Evolutionary conservation across 2,888 invertebrate genomes (phyloP).

Genomic region (Oscheius onirici): DNA sequence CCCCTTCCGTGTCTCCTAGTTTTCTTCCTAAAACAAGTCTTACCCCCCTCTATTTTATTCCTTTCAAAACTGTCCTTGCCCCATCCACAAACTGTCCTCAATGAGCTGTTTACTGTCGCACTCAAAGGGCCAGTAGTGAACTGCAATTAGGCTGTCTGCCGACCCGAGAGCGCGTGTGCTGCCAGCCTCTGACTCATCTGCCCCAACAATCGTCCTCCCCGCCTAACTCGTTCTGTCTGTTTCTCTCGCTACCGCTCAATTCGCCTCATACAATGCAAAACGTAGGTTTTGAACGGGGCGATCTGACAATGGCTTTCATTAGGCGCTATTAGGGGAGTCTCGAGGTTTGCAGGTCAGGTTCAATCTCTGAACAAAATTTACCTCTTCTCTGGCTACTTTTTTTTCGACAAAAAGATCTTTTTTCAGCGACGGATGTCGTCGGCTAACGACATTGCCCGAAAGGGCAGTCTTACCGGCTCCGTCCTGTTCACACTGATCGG

Average conservation of each 20-base stretch:
- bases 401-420: neutral
- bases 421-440: conserved; percentile 54
- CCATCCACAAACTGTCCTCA: conserved; percentile 10
- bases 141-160: conserved; percentile 28
- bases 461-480: conserved; percentile 59
- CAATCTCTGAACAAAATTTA: neutral
- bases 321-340: neutral
- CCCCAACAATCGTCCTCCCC: conserved; percentile 2
- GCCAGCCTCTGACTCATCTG: conserved; percentile 7
- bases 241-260: neutral
- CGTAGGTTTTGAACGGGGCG: conserved; percentile 24
- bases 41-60: no score
- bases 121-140: neutral
- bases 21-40: no score
- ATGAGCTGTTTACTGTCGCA: conserved; percentile 28
- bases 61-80: no score
- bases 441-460: conserved; percentile 51
- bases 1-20: no score
- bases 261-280: conserved; percentile 9
- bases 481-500: conserved; percentile 64
- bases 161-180: conserved; percentile 3
- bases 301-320: neutral
- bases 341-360: neutral
- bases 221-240: conserved; percentile 24
- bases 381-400: neutral